Evolutionary conservation across 2,888 invertebrate species (phyloP), one percentile per base, ranked within the genome.

Genomic region (Stenurella melanura): DNA sequence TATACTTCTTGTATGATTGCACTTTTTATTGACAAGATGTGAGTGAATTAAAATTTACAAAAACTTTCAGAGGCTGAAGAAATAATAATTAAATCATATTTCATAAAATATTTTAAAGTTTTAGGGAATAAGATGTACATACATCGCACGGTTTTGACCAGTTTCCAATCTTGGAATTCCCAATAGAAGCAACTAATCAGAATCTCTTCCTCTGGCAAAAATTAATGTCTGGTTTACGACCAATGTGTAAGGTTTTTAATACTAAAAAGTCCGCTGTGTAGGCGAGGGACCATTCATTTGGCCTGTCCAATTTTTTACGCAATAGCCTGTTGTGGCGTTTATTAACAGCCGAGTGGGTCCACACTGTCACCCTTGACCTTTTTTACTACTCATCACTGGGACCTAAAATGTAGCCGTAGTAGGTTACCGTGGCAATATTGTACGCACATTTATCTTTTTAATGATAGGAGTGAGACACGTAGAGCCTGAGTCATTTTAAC

Each of bases 221-320:
- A 50, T n/a, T 50, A 50, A 15, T 7, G 15, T n/a, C 50, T n/a
- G 5, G n/a, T 50, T 50, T 50, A 50, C 50, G 50, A n/a, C 50
- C 50, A n/a, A n/a, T n/a, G 4, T 17, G 5, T 6, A 50, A 50
- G 12, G 50, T 50, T 50, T 42, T 15, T 15, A 42, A 42, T 42
- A 42, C 42, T 15, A 42, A 42, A 15, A 42, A 42, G 42, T 42
- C 19, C 6, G 19, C 21, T 19, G 26, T 66, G 19, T 19, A 38
- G 50, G 64, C 50, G 30, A 18, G 63, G 63, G 11, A 63, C 38
- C 67, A 67, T 67, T 10, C 26, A 67, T 67, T 54, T 63, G 18
- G 26, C 63, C 61, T 30, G 63, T 63, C 72, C 38, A 61, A 70
- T 72, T 50, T 50, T 72, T 63, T 63, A 61, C 54, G 30, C 72